Base-by-base conservation (phyloP, 53 echinoderm and acorn worm genomes). In the Luidia sarsii region DNA sequence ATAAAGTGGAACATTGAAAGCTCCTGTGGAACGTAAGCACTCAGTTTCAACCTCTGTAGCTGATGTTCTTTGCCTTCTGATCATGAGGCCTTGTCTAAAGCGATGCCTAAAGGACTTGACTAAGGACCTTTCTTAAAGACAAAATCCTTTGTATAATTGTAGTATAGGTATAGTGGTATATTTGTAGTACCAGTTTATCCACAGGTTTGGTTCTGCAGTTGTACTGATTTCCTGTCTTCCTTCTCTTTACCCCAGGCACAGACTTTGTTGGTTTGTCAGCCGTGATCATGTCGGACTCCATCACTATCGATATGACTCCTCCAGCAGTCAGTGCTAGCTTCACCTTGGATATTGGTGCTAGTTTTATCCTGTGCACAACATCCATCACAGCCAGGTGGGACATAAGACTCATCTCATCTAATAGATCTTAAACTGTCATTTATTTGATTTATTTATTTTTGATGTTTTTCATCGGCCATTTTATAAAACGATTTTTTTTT, bases 191-290 rank as follows among this genome's bases (percentile, higher is more conserved):
- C 15, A 46, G 8, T 46, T 8, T 46, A 46, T 10, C 46, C 15
- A 46, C 46, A 46, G 46, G 46, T 10, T 15, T 10, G 15, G 15
- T 46, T 15, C 46, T 10, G 8, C 8, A 46, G 15, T 15, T 15
- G 15, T 10, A 46, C 15, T 46, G 46, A 46, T 10, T 8, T 10
- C 8, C 8, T 10, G 15, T 46, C 46, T 46, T 8, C 15, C 46
- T 10, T 10, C 15, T 46, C 15, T 15, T 46, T 46, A 46, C 46
- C 25, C 19, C 75, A 57, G 75, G 33, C 18, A 66, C 67, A 11
- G 81, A 66, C 37, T 81, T 67, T 67, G 81, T 81, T 27, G 65
- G 81, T 50, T 52, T 81, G 65, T 66, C 81, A 6, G 23, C 79
- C 2, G 27, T 35, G 45, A 32, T 49, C 8, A 48, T 36, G 49